Base-by-base conservation (phyloP, 1,140 invertebrate species). In the Drosophila yakuba region DNA sequence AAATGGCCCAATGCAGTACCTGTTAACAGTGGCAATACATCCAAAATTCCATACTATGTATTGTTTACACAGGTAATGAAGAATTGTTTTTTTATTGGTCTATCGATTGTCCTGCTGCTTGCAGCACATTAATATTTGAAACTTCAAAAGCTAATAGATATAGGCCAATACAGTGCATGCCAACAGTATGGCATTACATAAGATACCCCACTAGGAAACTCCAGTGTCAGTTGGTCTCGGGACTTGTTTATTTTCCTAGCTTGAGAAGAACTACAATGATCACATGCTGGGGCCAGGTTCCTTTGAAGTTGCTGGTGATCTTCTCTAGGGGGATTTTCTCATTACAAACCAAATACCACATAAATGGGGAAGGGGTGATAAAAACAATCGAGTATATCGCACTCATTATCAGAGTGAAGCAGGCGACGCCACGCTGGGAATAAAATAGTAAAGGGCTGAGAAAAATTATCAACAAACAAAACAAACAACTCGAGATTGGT, bases 391-490 rank as follows among this genome's bases (percentile, higher is more conserved):
- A 60, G 48, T 47, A 52, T 64, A 81, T 81, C 78, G 45, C 78
- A 72, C 74, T 88, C 83, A 86, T 85, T 85, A 85, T 82, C 83
- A 74, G 69, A 69, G 60, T 45, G 69, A 63, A 86, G 56, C 83
- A 71, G 50, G 57, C 60, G 66, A 61, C 62, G 51, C 66, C 82
- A 74, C 66, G 82, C 82, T 83, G 82, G 38, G 82, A 68, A 78
- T 82, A 55, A 85, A 86, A 74, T 71, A 67, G 59, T 66, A 85
- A 82, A 79, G 73, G 77, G 79, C 83, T 56, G 78, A 86, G 82
- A 86, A 69, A 86, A 88, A 86, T 83, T 72, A 86, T 88, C 83
- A 86, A 69, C 74, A 86, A 78, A 60, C 78, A 73, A 84, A 76
- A 78, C 64, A 78, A 69, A 66, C 52, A 62, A 56, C 48, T 47